Conservation (phyloP, 2,113 vertebrate species). For the Gallinago paraguaiae region DNA sequence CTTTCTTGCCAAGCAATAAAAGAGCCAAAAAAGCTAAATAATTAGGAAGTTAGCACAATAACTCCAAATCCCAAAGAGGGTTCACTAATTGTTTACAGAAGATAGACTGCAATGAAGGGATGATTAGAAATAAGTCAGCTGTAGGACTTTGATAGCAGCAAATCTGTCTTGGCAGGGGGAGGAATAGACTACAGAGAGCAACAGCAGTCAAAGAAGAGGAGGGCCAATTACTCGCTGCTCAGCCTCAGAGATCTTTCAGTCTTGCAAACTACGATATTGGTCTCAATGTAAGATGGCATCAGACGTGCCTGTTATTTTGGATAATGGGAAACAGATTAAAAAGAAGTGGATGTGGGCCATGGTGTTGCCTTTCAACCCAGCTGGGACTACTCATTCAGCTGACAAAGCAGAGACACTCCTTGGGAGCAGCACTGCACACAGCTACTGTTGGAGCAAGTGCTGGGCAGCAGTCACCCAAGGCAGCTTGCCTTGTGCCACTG, state of each 20-base stretch:
- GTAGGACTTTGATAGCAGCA: conserved; percentile 32
- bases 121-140: conserved; percentile 44
- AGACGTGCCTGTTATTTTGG: neutral
- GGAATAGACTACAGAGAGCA: neutral
- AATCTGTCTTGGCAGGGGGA: neutral
- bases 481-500: neutral
- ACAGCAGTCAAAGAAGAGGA: neutral
- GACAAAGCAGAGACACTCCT: neutral
- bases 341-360: neutral
- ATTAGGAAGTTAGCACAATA: conserved; percentile 54
- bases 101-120: conserved; percentile 16
- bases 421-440: neutral
- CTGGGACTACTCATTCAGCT: neutral
- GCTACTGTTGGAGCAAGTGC: neutral
- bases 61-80: conserved; percentile 12
- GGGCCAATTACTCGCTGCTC: neutral
- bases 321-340: neutral
- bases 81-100: conserved; percentile 57
- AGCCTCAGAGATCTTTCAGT: neutral
- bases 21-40: conserved; percentile 38
- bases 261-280: neutral
- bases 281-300: neutral
- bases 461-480: neutral
- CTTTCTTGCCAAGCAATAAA: conserved; percentile 33
- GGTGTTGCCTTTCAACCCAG: neutral